Evolutionary conservation across 2,113 vertebrate genomes (phyloP), one percentile per base, ranked within the genome.

Genomic region (Campylomormyrus numenius): DNA sequence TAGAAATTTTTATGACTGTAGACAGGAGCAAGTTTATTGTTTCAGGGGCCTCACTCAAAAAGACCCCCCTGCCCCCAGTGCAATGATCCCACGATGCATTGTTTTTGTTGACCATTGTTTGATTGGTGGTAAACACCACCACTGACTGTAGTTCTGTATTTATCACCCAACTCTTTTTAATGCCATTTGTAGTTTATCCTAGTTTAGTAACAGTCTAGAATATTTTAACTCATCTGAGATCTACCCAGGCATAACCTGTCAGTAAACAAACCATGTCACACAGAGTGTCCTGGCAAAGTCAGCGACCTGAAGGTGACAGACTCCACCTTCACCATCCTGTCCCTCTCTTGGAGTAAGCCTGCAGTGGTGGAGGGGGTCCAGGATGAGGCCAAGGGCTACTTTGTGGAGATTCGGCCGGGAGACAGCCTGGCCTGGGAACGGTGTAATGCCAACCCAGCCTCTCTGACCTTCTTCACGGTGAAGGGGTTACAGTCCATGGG

Each of bases 261-360:
- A 5, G 31, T 50, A 62, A 45, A 19, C 11, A 88, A 9, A 88
- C 84, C 92, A 6, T 93, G 0, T 87, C 27, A n/a, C 93, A 21
- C 94, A 98, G 98, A 96, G 93, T 91, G 94, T n/a, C 97, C 96
- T 0, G 97, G 96, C 62, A 94, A 92, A 87, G 97, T 98, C 91
- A 95, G 88, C 88, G 96, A 96, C 56, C 94, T 98, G 85, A 96
- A 93, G 91, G 93, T 98, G 94, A 96, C 94, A 85, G 95, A 95
- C 91, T 97, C 96, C 0, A 94, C 96, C 1, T 93, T 95, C 87
- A 94, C 92, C 52, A 97, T 96, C 21, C 91, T 98, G 93, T 96
- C 95, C 1, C 91, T 98, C 92, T 94, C 93, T 19, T 98, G 98
- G 97, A 95, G 77, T 48, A 95, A 92, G 92, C 97, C 97, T 0